Evolutionary conservation across 2,888 invertebrate species (phyloP), one percentile per base, ranked within the genome.

Genomic region (Eristalis tenax): DNA sequence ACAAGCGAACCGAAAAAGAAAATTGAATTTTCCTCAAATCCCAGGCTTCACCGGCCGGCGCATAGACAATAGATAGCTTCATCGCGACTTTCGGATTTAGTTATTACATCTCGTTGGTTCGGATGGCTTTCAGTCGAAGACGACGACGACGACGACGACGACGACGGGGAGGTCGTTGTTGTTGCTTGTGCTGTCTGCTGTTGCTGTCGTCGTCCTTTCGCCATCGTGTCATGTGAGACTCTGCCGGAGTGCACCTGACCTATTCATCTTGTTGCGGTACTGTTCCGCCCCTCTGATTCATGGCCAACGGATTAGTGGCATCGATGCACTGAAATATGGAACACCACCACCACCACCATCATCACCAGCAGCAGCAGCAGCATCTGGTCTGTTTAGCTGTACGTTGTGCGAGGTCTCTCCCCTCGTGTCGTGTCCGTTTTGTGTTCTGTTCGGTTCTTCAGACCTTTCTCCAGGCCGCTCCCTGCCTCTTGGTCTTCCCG

Each of bases 231-330:
- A 87, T 87, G 82, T 80, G 73, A 70, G 63, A 83, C 74, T 77
- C 56, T 23, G 40, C 59, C 59, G 68, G 57, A 65, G 57, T 83
- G 79, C 87, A 87, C 87, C 83, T 87, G 83, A 87, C 87, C 79
- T 83, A 87, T 83, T 78, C 79, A 87, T 83, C 83, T 78, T 79
- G 83, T 65, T 71, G 87, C 71, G 79, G 87, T 83, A 71, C 70
- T 69, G 87, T 87, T 76, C 83, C 87, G 83, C 86, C 87, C 79
- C 87, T 87, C 85, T 56, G 75, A 81, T 80, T 84, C 86, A 87
- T 79, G 79, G 75, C 83, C 75, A 83, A 13, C 61, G 28, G 50
- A 63, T 69, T 76, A 50, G 75, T 66, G 43, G 40, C 81, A 77
- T 70, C 75, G 75, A 79, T 83, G 50, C 71, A 83, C 68, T 83